Evolutionary conservation across 23 tunicate genomes (phyloP), one percentile per base, ranked within the genome.

Genomic region (Styela clava): DNA sequence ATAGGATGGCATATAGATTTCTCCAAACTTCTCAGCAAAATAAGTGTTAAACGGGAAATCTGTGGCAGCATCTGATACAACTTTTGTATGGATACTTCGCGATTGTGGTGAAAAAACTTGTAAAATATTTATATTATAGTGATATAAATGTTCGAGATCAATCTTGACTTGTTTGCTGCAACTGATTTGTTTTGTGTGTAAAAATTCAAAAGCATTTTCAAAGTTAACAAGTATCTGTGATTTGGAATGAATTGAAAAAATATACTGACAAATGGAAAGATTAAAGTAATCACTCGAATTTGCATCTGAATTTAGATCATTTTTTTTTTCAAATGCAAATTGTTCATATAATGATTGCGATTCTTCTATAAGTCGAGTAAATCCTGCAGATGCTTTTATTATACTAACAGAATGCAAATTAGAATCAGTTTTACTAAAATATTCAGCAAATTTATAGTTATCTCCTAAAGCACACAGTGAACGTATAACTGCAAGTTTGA

Each of bases 391-490:
- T 12, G 81, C 81, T n/a, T 76, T 76, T 26, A 26, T 52, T 52
- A 76, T 44, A 27, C 9, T 29, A 21, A 26, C n/a, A 25, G 81
- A 30, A 22, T 24, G 35, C 65, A n/a, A 7, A 24, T 72, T 24
- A 0, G 71, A 29, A 19, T 0, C 24, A 52, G 18, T 76, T 23
- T 24, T n/a, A 44, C 64, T 56, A 26, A 83, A 67, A 78, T 63
- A 52, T 5, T 79, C 79, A 2, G 69, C 3, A 79, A 91, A 91
- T 25, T 79, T 73, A 23, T 23, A 73, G 33, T 34, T 76, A 65
- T 91, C 97, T 19, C 87, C 97, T 16, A 86, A 34, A 16, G 86
- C 95, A 61, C 68, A 16, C 0, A 89, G 61, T 67, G 71, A 16
- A 18, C 16, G 31, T 29, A 67, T 18, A 25, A 67, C 31, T 1